Base-by-base conservation (phyloP, 2,888 invertebrate species). In the Drosophila siamana region DNA sequence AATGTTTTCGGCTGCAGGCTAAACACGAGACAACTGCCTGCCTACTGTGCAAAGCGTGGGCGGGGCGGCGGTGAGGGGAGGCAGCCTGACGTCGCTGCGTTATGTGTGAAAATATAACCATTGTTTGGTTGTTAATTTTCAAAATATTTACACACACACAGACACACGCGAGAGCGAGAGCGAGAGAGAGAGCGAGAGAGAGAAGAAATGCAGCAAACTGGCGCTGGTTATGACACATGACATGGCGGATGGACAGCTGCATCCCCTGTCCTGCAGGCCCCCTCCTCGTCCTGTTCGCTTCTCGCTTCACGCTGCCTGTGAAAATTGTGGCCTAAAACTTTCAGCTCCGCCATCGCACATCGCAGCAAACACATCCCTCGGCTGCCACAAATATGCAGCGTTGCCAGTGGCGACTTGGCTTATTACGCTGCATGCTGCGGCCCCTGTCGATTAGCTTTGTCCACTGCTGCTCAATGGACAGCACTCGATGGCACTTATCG, bases 91-190 rank as follows among this genome's bases (percentile, higher is more conserved):
- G 54, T 30, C 46, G 73, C 59, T 47, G 62, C 59, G 68, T 52
- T 72, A 78, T 72, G 78, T 80, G 78, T 78, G 81, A 80, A 78
- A 80, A 80, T 80, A 82, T 77, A 81, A 80, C 78, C 81, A 77
- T 80, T 80, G 78, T 78, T 78, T 68, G 78, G 81, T 68, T 78
- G 80, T 76, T 78, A 80, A 78, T 80, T 78, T 80, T 78, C 73
- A 47, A 78, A 78, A 80, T 78, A 78, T 80, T 78, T 78, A 64
- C 62, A 59, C 54, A 16, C 50, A n/a, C 48, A 11, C 16, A 40
- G 33, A 47, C 13, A 33, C 26, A 13, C 6, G 16, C 46, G 13
- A 47, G 41, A 62, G 40, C 48, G 40, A 44, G 56, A n/a, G n/a
- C n/a, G n/a, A n/a, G n/a, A 52, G 46, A 22, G 30, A 30, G 3